These are phyloP conservation scores for Sakesphorus luctuosus DNA, from an alignment of 2,113 vertebrate genomes.

Conservation along the genomic window DNA sequence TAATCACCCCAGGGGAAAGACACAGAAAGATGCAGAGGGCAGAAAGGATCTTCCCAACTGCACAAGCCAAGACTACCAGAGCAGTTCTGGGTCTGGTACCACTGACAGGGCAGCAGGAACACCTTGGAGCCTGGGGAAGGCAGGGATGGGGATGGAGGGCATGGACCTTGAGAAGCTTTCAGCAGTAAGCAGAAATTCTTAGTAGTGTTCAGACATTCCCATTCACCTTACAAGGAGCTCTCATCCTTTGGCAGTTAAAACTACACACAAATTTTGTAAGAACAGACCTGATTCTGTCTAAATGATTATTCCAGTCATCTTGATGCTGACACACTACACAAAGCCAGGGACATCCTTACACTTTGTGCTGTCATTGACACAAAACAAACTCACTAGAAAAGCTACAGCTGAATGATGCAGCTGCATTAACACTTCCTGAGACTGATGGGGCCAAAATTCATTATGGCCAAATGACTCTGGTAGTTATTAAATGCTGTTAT, in stretches of 20 bases:
- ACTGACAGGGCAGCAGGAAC: not conserved
- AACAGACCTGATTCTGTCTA: not conserved
- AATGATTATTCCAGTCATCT: not conserved
- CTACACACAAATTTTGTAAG: not conserved
- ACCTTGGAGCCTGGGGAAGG: not conserved
- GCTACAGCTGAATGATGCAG: not conserved
- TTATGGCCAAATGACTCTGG: not conserved
- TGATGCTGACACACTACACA: not conserved
- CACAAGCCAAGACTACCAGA: not conserved
- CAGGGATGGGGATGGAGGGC: too few species aligned
- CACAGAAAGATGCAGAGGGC: not conserved
- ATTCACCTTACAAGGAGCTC: not conserved
- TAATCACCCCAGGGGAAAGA: not conserved
- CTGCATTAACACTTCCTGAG: not conserved
- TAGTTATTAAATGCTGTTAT: not conserved
- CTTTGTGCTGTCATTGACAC: not conserved
- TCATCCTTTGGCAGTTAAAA: not conserved
- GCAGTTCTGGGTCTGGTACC: not conserved
- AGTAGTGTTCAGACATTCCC: not conserved
- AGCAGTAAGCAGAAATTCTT: not conserved
- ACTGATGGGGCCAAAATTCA: not conserved
- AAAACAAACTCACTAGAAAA: not conserved
- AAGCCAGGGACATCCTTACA: not conserved
- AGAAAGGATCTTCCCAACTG: not conserved
- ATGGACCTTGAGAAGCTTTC: not conserved